Evolutionary conservation across 2,113 vertebrate species (phyloP).

Genomic region (Tragelaphus imberbis): DNA sequence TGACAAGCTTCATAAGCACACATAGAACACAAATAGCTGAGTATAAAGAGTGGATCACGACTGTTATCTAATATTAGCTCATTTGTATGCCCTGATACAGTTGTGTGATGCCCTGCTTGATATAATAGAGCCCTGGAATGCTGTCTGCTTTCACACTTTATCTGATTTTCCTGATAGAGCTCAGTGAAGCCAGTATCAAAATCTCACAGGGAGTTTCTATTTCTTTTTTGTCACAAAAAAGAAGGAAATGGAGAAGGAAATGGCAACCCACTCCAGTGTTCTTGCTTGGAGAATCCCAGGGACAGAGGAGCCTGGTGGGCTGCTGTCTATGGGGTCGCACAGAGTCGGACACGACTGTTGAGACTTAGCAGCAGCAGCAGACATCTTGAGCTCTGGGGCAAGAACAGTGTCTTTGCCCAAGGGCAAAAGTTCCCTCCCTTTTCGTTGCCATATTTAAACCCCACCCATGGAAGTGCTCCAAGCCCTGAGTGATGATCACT

Average conservation of each 20-base stretch:
- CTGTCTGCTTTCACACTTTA: not conserved
- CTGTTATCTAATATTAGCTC: not conserved
- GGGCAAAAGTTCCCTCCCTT: conserved; percentile 20
- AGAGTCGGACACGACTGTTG: too few relatives aligned
- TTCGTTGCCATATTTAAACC: conserved; percentile 32
- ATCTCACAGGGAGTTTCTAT: conserved; percentile 22
- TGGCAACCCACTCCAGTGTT: too few relatives aligned
- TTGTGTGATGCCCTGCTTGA: not conserved
- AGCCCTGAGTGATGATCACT: conserved; percentile 44
- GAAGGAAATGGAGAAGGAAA: too few relatives aligned
- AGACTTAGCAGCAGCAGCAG: not conserved
- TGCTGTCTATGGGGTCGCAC: too few relatives aligned
- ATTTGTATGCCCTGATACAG: not conserved
- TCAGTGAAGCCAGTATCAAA: not conserved
- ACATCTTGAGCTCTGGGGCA: conserved; percentile 26
- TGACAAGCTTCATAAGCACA: not conserved
- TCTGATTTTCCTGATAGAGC: conserved; percentile 43
- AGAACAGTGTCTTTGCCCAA: conserved; percentile 20
- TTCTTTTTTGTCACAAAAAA: conserved; percentile 38
- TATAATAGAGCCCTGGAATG: not conserved
- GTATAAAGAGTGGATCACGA: not conserved
- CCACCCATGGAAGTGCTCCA: conserved; percentile 46
- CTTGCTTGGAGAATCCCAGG: too few relatives aligned
- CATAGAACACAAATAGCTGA: not conserved
- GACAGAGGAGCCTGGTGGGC: too few relatives aligned